phyloP scores from a whole-genome alignment of 2,797 vertebrate species.

The Urocyon cinereoargenteus region DNA sequence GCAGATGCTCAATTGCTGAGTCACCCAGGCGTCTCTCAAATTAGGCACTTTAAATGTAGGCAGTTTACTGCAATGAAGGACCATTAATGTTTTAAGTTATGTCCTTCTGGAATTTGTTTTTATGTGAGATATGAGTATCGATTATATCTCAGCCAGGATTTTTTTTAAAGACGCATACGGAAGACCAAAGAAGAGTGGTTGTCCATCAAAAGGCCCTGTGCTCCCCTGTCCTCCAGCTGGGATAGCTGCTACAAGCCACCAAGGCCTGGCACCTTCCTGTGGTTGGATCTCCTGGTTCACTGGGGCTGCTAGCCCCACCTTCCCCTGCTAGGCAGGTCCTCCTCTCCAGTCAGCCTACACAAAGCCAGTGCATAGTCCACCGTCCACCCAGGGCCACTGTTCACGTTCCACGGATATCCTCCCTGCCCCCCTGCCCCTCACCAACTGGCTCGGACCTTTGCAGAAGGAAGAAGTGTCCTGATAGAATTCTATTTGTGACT shows the following conservation, averaged over 20 bases:
- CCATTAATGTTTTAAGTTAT: neutral
- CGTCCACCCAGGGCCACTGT: neutral
- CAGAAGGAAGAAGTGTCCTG: neutral
- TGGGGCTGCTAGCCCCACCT: too few relatives aligned
- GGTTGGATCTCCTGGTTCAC: neutral
- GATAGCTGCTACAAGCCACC: neutral
- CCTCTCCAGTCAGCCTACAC: neutral
- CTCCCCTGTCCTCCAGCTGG: neutral
- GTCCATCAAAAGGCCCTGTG: neutral
- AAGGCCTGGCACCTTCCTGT: neutral
- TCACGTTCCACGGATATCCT: neutral
- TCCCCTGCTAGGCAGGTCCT: neutral
- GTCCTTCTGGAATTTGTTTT: slow-evolving; percentile 36
- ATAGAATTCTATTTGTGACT: neutral
- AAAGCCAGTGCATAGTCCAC: neutral
- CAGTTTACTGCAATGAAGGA: neutral
- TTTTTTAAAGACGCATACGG: neutral
- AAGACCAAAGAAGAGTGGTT: neutral
- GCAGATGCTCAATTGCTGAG: too few relatives aligned
- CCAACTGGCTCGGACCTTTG: neutral
- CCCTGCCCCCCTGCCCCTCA: too few relatives aligned
- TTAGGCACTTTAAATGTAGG: neutral
- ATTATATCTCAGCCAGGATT: neutral
- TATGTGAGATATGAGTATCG: neutral
- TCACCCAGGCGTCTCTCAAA: too few relatives aligned